Conservation (phyloP, 2,797 vertebrate genomes). For the Salarias fasciatus region DNA sequence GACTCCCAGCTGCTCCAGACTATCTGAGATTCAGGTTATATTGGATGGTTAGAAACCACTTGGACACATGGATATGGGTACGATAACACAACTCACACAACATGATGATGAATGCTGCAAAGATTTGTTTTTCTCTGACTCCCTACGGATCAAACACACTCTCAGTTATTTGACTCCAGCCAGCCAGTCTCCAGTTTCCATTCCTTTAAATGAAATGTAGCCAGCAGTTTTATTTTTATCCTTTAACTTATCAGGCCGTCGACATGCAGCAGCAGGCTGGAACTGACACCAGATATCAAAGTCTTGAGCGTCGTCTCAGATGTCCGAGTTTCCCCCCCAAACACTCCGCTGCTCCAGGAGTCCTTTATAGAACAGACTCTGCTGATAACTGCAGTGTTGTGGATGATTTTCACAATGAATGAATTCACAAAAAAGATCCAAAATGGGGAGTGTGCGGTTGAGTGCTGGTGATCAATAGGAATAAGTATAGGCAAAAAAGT, state of each 20-base stretch:
- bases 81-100: conserved; percentile 14
- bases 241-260: neutral
- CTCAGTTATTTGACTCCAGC: neutral
- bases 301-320: conserved; percentile 15
- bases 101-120: neutral
- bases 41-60: conserved; percentile 88
- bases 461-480: too few species aligned
- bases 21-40: conserved; percentile 95
- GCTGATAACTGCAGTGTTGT: too few species aligned
- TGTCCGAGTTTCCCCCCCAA: neutral
- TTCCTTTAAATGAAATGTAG: neutral
- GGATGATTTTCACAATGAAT: too few species aligned
- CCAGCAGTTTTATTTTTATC: conserved; percentile 7
- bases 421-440: too few species aligned
- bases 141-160: neutral
- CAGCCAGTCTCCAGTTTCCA: neutral
- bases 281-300: conserved; percentile 27
- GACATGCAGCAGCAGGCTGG: too few species aligned
- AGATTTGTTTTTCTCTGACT: neutral
- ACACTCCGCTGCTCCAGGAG: neutral
- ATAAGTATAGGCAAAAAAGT: too few species aligned
- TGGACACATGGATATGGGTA: conserved; percentile 67
- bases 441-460: too few species aligned
- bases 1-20: conserved; percentile 95
- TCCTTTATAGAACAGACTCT: too few species aligned